Evolutionary conservation across 2,888 invertebrate genomes (phyloP).

Genomic region (Notocelia uddmanniana): DNA sequence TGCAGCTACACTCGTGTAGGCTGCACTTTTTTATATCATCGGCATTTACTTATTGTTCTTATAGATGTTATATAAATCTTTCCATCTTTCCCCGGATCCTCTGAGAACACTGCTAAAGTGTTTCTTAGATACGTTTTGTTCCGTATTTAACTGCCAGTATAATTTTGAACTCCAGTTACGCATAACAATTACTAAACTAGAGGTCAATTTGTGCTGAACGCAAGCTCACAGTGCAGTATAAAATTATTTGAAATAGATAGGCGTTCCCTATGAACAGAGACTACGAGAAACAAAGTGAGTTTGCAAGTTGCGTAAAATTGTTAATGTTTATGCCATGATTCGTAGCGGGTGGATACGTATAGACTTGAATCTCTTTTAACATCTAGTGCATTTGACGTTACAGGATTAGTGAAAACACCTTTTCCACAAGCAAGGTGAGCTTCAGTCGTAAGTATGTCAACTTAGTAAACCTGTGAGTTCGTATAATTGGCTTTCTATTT

Average conservation of each 20-base stretch:
- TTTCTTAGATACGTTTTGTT: constrained; percentile 16
- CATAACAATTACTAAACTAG: neutral
- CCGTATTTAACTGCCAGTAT: neutral
- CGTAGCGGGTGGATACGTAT: neutral
- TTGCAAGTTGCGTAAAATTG: neutral
- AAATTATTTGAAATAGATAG: neutral
- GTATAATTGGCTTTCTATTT: no score
- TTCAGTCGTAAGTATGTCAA: no score
- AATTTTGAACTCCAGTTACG: neutral
- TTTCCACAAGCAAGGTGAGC: no score
- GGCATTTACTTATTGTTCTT: no score
- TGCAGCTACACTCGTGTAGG: no score
- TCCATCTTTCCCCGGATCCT: neutral
- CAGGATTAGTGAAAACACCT: no score
- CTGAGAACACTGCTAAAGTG: constrained; percentile 1
- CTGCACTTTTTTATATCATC: no score
- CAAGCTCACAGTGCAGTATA: no score
- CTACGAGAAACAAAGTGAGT: constrained; percentile 10
- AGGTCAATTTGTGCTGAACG: neutral
- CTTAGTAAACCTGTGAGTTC: no score
- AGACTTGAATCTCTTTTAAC: neutral
- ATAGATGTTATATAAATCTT: no score
- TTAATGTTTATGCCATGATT: constrained; percentile 6
- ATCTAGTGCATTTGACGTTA: neutral
- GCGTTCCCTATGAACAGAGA: constrained; percentile 2